These are phyloP conservation scores for Penaeus chinensis DNA, from an alignment of 1,140 invertebrate species.

Conservation along the genomic window DNA sequence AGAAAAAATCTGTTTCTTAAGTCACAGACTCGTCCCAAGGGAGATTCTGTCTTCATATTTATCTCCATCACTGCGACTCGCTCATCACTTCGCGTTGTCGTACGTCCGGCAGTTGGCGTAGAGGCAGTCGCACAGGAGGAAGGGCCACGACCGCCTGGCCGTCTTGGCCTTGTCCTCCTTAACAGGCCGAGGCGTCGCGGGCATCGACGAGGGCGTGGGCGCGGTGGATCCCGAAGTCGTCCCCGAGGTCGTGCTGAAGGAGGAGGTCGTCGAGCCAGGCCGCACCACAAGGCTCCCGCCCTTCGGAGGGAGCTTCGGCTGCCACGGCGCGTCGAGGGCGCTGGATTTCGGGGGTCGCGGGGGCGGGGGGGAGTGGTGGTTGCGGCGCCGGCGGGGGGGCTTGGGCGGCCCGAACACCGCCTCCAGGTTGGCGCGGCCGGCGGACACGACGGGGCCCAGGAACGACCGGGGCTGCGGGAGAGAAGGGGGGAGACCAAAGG, in stretches of 20 bases:
- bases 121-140: constrained; percentile 43
- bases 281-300: neutral
- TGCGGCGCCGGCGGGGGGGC: constrained; percentile 22
- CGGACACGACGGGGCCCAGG: neutral
- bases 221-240: constrained; percentile 3
- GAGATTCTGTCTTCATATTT: no score
- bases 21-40: no score
- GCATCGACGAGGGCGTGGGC: neutral
- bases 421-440: constrained; percentile 11
- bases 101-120: constrained; percentile 47
- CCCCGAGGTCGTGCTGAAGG: constrained; percentile 28
- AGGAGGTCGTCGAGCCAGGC: constrained; percentile 31
- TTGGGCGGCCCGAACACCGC: constrained; percentile 41
- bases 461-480: constrained; percentile 7
- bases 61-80: no score
- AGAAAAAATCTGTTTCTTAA: no score
- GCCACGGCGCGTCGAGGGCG: no score
- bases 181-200: neutral
- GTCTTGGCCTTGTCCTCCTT: neutral
- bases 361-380: constrained; percentile 20
- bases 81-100: neutral
- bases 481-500: neutral
- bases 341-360: no score
- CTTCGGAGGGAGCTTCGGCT: no score
- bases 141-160: constrained; percentile 35